phyloP scores from a whole-genome alignment of 1,140 invertebrate genomes.

The Drosophila malerkotliana region DNA sequence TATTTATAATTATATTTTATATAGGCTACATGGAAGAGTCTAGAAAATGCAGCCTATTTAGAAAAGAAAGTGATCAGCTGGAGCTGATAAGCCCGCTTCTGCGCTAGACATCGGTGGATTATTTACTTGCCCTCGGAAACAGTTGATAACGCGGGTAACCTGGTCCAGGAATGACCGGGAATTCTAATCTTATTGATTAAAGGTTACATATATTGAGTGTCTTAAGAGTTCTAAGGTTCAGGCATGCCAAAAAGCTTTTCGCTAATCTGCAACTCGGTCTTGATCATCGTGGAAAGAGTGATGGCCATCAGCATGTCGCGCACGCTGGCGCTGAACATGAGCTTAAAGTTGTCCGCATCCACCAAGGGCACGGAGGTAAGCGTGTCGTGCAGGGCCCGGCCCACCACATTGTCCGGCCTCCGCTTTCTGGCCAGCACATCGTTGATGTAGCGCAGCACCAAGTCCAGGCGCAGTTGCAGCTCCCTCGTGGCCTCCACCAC shows the following conservation, averaged over 20 bases:
- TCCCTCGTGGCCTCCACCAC: conserved; percentile 41
- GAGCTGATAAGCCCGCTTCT: background rate
- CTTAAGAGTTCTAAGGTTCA: conserved; percentile 7
- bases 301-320: conserved; percentile 63
- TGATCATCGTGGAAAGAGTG: conserved; percentile 57
- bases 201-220: background rate
- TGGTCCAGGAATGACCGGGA: conserved; percentile 12
- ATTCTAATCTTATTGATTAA: background rate
- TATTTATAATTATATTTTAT: background rate
- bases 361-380: conserved; percentile 59
- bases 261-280: conserved; percentile 55
- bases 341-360: conserved; percentile 50
- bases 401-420: conserved; percentile 53
- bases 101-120: background rate
- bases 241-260: conserved; percentile 52
- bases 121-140: conserved; percentile 2
- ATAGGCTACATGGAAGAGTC: background rate
- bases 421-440: conserved; percentile 58
- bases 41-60: background rate
- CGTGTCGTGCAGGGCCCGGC: conserved; percentile 42
- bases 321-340: conserved; percentile 57
- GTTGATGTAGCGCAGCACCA: conserved; percentile 61
- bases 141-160: conserved; percentile 8
- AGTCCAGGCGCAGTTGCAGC: conserved; percentile 48
- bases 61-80: conserved; percentile 14